Percentiles rank a stretch among this genome's conserved stretches.
phyloP scores from a whole-genome alignment of 2,888 invertebrate genomes.

The Drosophila limbata region DNA sequence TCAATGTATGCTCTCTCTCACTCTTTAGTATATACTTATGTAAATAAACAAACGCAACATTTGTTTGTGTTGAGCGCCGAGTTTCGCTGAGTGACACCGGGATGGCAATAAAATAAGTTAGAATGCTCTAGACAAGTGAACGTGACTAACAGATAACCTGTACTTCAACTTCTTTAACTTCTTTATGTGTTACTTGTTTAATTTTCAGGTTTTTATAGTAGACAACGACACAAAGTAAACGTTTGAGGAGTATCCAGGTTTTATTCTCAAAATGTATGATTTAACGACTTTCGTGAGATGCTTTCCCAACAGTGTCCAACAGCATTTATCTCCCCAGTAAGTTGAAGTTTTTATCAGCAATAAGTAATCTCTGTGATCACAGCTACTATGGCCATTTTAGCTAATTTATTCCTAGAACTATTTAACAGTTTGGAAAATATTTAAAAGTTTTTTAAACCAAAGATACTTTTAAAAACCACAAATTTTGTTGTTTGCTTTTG shows the following conservation, averaged over 20 bases:
- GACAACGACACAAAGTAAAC: not conserved
- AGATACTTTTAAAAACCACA: too few relatives aligned
- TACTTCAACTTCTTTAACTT: not conserved
- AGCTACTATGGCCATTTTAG: too few relatives aligned
- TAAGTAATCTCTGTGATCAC: too few relatives aligned
- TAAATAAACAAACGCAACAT: constrained; percentile 67
- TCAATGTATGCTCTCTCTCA: constrained; percentile 12
- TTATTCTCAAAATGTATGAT: not conserved
- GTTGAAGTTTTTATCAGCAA: not conserved
- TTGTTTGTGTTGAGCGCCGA: constrained; percentile 60
- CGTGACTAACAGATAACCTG: constrained; percentile 23
- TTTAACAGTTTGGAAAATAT: too few relatives aligned
- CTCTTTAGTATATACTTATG: constrained; percentile 59
- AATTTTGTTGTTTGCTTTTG: too few relatives aligned
- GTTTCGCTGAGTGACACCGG: constrained; percentile 59
- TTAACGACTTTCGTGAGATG: not conserved
- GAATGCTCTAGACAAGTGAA: not conserved
- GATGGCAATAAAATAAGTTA: constrained; percentile 63
- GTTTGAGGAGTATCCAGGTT: too few relatives aligned
- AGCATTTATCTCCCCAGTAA: not conserved
- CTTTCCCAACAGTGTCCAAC: not conserved
- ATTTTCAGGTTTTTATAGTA: constrained; percentile 4
- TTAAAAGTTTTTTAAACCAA: too few relatives aligned
- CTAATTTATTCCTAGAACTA: too few relatives aligned
- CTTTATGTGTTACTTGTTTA: constrained; percentile 3